phyloP scores from a whole-genome alignment of 2,113 vertebrate species.

The Bothrops jararaca region DNA sequence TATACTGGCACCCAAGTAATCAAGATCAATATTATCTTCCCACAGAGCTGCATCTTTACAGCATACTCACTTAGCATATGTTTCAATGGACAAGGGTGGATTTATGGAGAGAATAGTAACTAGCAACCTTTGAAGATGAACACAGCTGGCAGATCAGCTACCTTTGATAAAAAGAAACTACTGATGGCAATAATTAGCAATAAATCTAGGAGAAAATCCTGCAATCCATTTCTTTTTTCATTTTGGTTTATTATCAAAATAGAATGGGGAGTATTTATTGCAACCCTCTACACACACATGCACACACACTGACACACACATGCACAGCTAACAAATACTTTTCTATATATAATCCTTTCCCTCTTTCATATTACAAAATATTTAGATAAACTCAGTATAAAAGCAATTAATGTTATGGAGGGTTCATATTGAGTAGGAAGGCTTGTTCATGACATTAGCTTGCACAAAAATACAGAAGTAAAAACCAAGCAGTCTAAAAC shows the following conservation, averaged over 20 bases:
- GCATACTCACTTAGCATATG: not conserved
- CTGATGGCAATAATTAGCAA: not conserved
- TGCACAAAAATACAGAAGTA: not conserved
- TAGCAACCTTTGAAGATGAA: not conserved
- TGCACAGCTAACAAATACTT: not conserved
- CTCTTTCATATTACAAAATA: not conserved
- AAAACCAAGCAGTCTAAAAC: not conserved
- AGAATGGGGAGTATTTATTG: not conserved
- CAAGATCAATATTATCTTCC: not conserved
- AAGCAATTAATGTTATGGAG: not conserved
- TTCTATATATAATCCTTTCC: not conserved
- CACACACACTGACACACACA: not conserved
- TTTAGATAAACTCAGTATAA: not conserved
- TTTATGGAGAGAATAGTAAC: not conserved
- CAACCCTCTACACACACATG: not conserved
- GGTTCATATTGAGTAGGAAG: not conserved
- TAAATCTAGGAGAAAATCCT: not conserved
- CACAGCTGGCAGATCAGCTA: not conserved
- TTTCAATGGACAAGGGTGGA: not conserved
- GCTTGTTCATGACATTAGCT: not conserved
- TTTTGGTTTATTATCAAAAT: not conserved
- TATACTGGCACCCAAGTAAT: not conserved
- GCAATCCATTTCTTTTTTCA: not conserved
- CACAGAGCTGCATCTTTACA: not conserved
- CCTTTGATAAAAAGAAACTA: not conserved